Conservation (phyloP, 2,797 vertebrate genomes). For the Sebastes minor region DNA sequence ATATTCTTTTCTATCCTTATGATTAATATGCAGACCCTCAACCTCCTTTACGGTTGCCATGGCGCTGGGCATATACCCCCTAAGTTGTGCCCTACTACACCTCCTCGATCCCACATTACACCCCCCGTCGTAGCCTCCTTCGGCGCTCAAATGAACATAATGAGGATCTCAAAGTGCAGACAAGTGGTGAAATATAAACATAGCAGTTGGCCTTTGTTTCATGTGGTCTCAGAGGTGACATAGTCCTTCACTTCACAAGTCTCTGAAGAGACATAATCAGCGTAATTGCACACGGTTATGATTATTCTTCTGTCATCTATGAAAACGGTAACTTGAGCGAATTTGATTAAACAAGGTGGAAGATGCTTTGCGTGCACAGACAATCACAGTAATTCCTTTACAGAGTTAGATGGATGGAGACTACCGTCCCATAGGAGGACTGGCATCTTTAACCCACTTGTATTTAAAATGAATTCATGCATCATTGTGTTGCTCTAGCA, state of each 20-base stretch:
- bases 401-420: constrained; percentile 27
- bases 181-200: constrained; percentile 54
- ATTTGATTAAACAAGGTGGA: constrained; percentile 50
- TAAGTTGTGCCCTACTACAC: not conserved
- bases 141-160: constrained; percentile 48
- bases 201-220: constrained; percentile 60
- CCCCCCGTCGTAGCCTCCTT: constrained; percentile 4
- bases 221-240: constrained; percentile 61
- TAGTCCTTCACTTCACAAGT: constrained; percentile 55
- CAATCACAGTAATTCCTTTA: constrained; percentile 27
- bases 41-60: constrained; percentile 41
- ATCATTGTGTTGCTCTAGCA: constrained; percentile 31
- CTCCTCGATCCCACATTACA: not conserved
- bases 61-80: constrained; percentile 23
- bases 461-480: constrained; percentile 61
- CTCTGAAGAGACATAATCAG: constrained; percentile 67
- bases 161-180: constrained; percentile 49
- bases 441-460: constrained; percentile 51
- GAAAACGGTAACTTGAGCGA: constrained; percentile 62
- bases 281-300: constrained; percentile 62
- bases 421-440: constrained; percentile 24
- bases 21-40: constrained; percentile 52
- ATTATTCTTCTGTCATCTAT: constrained; percentile 58
- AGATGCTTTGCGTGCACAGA: constrained; percentile 20
- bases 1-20: constrained; percentile 36